A percentile compares a stretch with the other conserved stretches of the same genome.
These are phyloP conservation scores for Agapornis roseicollis DNA, from an alignment of 2,113 vertebrate genomes.

Conservation along the genomic window DNA sequence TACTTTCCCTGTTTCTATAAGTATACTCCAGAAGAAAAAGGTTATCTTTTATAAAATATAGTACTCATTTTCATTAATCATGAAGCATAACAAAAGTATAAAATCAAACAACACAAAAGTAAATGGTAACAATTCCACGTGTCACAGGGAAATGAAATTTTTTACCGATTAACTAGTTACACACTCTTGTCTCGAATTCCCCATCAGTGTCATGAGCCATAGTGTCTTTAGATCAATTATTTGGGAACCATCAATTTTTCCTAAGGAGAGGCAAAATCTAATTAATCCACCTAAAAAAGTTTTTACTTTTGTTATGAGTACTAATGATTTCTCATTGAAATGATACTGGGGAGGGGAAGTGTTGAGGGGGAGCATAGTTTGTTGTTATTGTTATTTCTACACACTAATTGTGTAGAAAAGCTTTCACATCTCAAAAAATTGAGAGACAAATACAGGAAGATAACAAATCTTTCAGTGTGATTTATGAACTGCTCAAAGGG, in stretches of 20 bases:
- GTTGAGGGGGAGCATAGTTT: accelerated
- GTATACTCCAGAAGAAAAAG: not conserved
- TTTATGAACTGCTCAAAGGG: conserved; percentile 14
- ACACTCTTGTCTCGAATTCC: not conserved
- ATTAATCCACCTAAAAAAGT: not conserved
- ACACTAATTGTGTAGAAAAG: not conserved
- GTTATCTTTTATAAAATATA: not conserved
- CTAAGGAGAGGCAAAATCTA: not conserved
- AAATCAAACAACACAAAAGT: not conserved
- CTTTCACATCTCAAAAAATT: not conserved
- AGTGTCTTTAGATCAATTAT: not conserved
- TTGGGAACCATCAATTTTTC: not conserved
- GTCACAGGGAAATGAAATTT: not conserved
- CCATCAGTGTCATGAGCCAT: not conserved
- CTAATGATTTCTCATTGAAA: not conserved
- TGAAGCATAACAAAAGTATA: not conserved
- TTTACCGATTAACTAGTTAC: not conserved
- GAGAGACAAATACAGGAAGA: not conserved
- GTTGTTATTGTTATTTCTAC: not conserved
- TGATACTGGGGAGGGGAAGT: not conserved
- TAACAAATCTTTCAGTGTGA: not conserved
- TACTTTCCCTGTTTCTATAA: not conserved
- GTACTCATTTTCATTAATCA: not conserved
- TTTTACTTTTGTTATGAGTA: not conserved
- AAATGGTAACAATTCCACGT: not conserved